Conservation (phyloP, 2,888 invertebrate species). For the Scaptomyza cyrtandrae region DNA sequence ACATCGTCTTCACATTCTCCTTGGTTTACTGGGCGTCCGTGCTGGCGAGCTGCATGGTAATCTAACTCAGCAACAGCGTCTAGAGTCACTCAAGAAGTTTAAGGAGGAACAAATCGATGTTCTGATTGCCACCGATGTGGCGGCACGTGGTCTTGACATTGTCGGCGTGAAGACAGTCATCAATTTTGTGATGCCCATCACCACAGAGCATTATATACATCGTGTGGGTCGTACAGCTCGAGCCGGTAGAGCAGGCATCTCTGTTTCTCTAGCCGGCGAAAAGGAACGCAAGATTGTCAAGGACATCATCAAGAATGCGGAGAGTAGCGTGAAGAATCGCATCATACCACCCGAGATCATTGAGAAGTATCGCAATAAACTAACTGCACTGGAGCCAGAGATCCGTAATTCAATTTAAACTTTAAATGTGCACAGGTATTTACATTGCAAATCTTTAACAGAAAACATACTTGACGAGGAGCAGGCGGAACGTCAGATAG, state of each 20-base stretch:
- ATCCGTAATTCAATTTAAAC: constrained; percentile 86
- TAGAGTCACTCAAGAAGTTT: constrained; percentile 95
- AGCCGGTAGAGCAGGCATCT: constrained; percentile 96
- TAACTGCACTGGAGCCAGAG: constrained; percentile 91
- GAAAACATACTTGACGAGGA: constrained; percentile 93
- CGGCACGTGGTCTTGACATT: constrained; percentile 96
- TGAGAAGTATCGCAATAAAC: constrained; percentile 91
- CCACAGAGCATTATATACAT: constrained; percentile 98
- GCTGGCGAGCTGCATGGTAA: constrained; percentile 97
- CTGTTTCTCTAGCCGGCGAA: constrained; percentile 97
- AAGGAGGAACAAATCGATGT: constrained; percentile 93
- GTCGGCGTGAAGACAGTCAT: constrained; percentile 98
- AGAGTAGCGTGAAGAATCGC: constrained; percentile 93
- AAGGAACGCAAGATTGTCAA: constrained; percentile 95
- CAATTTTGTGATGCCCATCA: constrained; percentile 97
- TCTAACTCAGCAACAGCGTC: constrained; percentile 96
- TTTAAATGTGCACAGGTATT: rapidly evolving
- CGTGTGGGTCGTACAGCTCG: constrained; percentile 97
- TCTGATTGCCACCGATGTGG: constrained; percentile 97
- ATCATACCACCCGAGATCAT: constrained; percentile 95
- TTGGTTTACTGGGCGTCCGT: constrained; percentile 95
- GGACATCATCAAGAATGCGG: constrained; percentile 94
- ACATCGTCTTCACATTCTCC: constrained; percentile 95
- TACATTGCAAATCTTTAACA: constrained; percentile 42
- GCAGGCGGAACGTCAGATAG: constrained; percentile 91